Conservation (phyloP, 2,888 invertebrate species). For the Resseliella maxima region DNA sequence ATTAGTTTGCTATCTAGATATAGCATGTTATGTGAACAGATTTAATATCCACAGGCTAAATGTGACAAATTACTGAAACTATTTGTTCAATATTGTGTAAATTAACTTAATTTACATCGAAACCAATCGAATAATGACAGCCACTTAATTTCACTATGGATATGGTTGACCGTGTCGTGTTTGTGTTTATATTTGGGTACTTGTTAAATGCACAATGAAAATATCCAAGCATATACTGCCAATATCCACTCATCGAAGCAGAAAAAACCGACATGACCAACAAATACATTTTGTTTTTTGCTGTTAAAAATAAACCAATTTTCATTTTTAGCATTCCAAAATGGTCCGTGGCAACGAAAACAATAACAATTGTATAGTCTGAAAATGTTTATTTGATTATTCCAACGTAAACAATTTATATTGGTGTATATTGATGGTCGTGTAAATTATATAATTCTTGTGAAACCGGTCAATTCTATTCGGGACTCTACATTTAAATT, state of each 20-base stretch:
- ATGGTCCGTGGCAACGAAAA: not conserved
- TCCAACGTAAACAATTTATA: slow-evolving; percentile 8
- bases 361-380: not conserved
- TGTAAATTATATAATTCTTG: not conserved
- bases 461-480: not conserved
- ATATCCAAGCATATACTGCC: too few species aligned
- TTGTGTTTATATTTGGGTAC: too few species aligned
- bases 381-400: slow-evolving; percentile 5
- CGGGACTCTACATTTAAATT: too few species aligned
- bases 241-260: not conserved
- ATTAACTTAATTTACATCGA: not conserved
- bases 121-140: not conserved
- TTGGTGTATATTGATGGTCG: not conserved
- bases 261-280: not conserved
- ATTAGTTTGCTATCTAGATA: not conserved
- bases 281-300: too few species aligned
- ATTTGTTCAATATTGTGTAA: not conserved
- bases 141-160: not conserved
- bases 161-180: too few species aligned
- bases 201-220: too few species aligned
- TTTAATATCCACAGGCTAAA: not conserved
- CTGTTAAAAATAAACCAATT: not conserved
- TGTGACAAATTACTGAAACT: not conserved
- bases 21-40: not conserved
- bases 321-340: not conserved